Percentiles rank a stretch among this genome's conserved stretches.
Conservation (phyloP, 2,113 vertebrate genomes). For the Gymnarchus niloticus region DNA sequence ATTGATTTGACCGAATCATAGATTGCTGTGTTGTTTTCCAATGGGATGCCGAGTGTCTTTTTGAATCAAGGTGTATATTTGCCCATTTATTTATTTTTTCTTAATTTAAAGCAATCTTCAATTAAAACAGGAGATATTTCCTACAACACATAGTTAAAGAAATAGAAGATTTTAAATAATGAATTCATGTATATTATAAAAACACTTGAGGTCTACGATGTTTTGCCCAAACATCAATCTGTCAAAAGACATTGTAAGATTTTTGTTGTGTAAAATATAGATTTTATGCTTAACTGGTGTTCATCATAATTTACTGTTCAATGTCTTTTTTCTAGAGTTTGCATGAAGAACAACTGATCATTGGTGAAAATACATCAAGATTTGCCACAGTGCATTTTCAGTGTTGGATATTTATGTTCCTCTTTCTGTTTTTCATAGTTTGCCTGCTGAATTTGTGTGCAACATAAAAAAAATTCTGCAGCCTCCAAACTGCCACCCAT, state of each 20-base stretch:
- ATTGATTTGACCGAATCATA: slow-evolving; percentile 6
- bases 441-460: slow-evolving; percentile 8
- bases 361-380: neutral
- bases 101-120: neutral
- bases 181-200: no score
- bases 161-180: no score
- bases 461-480: neutral
- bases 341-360: slow-evolving; percentile 8
- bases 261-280: neutral
- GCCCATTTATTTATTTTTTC: neutral
- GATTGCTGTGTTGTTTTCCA: neutral
- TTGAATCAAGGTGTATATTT: neutral
- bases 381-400: neutral
- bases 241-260: neutral
- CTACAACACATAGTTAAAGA: no score
- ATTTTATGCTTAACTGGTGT: neutral
- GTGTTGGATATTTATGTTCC: neutral
- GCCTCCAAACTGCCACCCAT: neutral
- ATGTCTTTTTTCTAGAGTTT: slow-evolving; percentile 9
- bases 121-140: no score
- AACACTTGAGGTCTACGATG: no score
- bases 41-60: neutral
- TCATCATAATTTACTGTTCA: neutral
- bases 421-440: neutral
- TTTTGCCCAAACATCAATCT: neutral